These are phyloP conservation scores for Acropora yongei DNA, from an alignment of 64 coral and sea anemone genomes.

Conservation along the genomic window DNA sequence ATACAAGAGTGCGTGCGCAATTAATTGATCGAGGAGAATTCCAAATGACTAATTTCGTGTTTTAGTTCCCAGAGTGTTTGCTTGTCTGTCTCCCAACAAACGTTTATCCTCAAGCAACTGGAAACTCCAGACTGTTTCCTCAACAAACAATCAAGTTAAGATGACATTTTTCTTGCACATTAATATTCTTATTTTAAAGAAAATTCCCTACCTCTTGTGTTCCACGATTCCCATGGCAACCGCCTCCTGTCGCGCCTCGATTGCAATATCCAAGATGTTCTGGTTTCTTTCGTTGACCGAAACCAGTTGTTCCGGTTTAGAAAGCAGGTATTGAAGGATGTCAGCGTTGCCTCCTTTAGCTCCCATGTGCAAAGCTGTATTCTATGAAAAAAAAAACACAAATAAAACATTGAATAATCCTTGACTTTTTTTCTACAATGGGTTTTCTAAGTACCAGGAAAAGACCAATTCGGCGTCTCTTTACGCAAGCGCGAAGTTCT, in stretches of 20 bases:
- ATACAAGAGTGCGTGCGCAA: too few relatives aligned
- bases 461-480: neutral
- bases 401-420: too few relatives aligned
- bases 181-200: neutral
- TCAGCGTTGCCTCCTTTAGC: conserved; percentile 84
- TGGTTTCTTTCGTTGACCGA: conserved; percentile 93
- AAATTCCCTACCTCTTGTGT: conserved; percentile 62
- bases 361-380: conserved; percentile 88
- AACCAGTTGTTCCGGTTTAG: conserved; percentile 85
- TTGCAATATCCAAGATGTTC: conserved; percentile 91
- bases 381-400: conserved; percentile 32
- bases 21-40: too few relatives aligned
- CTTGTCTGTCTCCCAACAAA: too few relatives aligned
- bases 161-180: neutral
- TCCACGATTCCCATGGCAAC: conserved; percentile 86
- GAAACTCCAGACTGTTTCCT: too few relatives aligned
- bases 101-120: too few relatives aligned
- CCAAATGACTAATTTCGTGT: too few relatives aligned
- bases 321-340: conserved; percentile 80
- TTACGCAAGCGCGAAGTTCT: neutral
- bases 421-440: too few relatives aligned
- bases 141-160: neutral
- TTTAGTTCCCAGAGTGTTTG: too few relatives aligned
- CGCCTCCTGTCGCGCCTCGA: conserved; percentile 82
- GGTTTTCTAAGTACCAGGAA: too few relatives aligned